Percentiles rank a stretch among this genome's conserved stretches.
phyloP scores from a whole-genome alignment of 2,797 vertebrate genomes.

The Tinamus major region DNA sequence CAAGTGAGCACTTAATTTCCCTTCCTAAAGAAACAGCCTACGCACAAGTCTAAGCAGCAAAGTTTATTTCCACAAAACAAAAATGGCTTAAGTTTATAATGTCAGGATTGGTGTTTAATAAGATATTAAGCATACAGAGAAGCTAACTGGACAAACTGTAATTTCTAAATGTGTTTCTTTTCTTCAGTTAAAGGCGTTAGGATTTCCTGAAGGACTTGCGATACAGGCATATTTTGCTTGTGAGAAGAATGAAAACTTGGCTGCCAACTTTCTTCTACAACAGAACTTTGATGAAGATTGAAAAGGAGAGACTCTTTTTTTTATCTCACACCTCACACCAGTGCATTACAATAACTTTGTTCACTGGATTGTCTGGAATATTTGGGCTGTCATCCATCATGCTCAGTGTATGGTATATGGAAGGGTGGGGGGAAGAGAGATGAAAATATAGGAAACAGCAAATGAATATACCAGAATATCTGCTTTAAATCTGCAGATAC shows the following conservation, averaged over 20 bases:
- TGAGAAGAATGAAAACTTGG: slow-evolving; percentile 99
- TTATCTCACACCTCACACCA: slow-evolving; percentile 82
- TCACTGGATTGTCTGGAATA: slow-evolving; percentile 85
- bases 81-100: background rate
- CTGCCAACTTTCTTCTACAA: slow-evolving; percentile 98
- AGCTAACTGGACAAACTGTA: background rate
- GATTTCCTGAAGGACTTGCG: slow-evolving; percentile 98
- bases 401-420: slow-evolving; percentile 78
- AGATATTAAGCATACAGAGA: background rate
- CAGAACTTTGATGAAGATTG: slow-evolving; percentile 98
- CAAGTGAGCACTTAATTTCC: background rate
- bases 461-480: slow-evolving; percentile 74
- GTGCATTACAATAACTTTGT: slow-evolving; percentile 87
- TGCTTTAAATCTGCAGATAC: slow-evolving; percentile 77
- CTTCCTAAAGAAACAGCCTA: background rate
- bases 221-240: slow-evolving; percentile 98
- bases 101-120: too few relatives aligned
- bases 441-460: slow-evolving; percentile 67
- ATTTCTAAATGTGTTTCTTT: slow-evolving; percentile 58
- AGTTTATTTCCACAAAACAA: background rate
- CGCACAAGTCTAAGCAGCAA: background rate
- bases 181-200: slow-evolving; percentile 94
- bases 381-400: slow-evolving; percentile 83
- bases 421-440: slow-evolving; percentile 69
- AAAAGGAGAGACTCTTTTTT: slow-evolving; percentile 75